Percentiles rank a stretch among this genome's conserved stretches.
Evolutionary conservation across 2,888 invertebrate genomes (phyloP).

Genomic region (Cosmopolites sordidus): DNA sequence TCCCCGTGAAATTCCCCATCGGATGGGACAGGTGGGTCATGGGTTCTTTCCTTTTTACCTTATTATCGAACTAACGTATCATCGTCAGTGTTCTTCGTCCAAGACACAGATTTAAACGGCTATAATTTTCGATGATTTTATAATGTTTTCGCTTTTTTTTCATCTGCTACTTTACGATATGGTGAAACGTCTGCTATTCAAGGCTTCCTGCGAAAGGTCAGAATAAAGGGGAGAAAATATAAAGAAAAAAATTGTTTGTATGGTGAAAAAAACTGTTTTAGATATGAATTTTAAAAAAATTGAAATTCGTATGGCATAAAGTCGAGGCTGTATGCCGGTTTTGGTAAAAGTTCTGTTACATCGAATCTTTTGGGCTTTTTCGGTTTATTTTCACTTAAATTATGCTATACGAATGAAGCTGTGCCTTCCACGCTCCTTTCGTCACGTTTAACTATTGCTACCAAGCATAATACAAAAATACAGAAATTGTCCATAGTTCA

Average conservation of each 20-base stretch:
- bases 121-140: constrained; percentile 1
- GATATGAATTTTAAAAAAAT: no score
- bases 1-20: not conserved
- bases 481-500: no score
- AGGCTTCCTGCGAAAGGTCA: not conserved
- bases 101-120: not conserved
- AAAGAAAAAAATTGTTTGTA: not conserved
- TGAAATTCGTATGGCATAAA: no score
- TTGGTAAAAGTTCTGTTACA: no score
- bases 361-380: no score
- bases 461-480: no score
- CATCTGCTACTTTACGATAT: not conserved
- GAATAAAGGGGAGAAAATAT: not conserved
- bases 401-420: no score
- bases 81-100: not conserved
- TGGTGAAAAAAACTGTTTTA: no score
- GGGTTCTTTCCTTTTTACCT: not conserved
- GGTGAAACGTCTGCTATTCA: not conserved
- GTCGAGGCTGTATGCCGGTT: no score
- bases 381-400: no score
- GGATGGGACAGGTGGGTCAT: not conserved
- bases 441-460: no score
- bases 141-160: not conserved
- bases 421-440: no score
- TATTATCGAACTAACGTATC: not conserved